Evolutionary conservation across 2,113 vertebrate species (phyloP).

Genomic region (Phocoena sinus): DNA sequence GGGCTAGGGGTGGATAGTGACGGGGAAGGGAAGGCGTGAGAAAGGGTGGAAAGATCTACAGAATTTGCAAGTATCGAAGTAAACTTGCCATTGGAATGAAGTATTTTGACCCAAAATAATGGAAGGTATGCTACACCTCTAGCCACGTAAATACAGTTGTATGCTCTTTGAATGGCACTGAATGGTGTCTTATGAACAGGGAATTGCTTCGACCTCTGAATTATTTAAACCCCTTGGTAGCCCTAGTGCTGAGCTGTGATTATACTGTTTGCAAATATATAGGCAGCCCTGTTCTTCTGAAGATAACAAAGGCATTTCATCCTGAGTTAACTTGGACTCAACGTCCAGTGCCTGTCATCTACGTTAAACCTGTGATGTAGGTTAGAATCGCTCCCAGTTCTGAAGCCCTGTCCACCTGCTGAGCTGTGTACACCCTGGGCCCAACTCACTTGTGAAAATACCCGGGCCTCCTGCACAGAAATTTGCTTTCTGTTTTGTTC

Average conservation of each 20-base stretch:
- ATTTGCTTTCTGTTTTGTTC: no score
- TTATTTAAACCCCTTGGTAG: background rate
- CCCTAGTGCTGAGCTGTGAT: background rate
- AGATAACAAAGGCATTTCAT: background rate
- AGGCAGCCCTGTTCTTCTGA: background rate
- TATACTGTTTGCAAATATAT: background rate
- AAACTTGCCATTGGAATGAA: accelerated
- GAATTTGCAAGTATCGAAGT: accelerated
- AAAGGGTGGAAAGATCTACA: accelerated
- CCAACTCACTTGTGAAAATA: accelerated
- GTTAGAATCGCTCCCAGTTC: background rate
- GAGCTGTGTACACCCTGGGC: background rate
- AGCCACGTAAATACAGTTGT: accelerated
- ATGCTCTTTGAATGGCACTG: background rate
- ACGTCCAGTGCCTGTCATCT: background rate
- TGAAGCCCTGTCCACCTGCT: background rate
- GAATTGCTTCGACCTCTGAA: background rate
- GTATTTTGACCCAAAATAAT: background rate
- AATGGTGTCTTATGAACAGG: background rate
- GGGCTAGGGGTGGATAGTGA: background rate
- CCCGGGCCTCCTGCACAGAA: background rate
- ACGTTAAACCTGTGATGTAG: accelerated
- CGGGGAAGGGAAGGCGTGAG: background rate
- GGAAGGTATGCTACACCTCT: accelerated
- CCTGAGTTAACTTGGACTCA: background rate